Evolutionary conservation across 2,113 vertebrate genomes (phyloP).

Genomic region (Crypturellus undulatus): DNA sequence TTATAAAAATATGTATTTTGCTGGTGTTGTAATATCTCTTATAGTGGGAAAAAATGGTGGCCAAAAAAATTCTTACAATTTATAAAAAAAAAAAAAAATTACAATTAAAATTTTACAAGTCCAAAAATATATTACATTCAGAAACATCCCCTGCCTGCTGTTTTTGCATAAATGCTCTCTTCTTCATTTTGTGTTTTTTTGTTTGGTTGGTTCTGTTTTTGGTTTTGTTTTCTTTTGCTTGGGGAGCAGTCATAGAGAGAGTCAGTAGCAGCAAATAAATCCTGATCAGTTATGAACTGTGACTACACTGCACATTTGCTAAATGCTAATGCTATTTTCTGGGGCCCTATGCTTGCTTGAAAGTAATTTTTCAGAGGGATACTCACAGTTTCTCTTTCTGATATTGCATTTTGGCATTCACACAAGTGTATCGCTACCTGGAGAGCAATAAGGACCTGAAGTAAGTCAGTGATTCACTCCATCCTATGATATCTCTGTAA

Average conservation of each 20-base stretch:
- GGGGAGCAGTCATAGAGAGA: background rate
- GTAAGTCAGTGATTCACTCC: conserved; percentile 15
- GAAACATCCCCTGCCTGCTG: background rate
- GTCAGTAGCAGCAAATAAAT: background rate
- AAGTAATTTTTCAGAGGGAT: background rate
- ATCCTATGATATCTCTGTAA: background rate
- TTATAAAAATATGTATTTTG: background rate
- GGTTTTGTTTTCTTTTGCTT: background rate
- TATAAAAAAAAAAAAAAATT: too few relatives aligned
- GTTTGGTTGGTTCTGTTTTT: background rate
- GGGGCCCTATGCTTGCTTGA: background rate
- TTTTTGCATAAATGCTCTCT: background rate
- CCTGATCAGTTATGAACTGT: background rate
- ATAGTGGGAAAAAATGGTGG: background rate
- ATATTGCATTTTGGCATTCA: background rate
- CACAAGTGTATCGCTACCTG: background rate
- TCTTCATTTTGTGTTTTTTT: background rate
- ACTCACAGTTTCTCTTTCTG: background rate
- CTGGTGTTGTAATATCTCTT: background rate
- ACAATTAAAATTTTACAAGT: too few relatives aligned
- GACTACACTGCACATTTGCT: background rate
- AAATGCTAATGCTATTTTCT: background rate
- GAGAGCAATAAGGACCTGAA: background rate
- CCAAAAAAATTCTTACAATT: background rate
- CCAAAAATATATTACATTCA: background rate